Evolutionary conservation across 2,113 vertebrate species (phyloP).

Genomic region (Actenoides lindsayi): DNA sequence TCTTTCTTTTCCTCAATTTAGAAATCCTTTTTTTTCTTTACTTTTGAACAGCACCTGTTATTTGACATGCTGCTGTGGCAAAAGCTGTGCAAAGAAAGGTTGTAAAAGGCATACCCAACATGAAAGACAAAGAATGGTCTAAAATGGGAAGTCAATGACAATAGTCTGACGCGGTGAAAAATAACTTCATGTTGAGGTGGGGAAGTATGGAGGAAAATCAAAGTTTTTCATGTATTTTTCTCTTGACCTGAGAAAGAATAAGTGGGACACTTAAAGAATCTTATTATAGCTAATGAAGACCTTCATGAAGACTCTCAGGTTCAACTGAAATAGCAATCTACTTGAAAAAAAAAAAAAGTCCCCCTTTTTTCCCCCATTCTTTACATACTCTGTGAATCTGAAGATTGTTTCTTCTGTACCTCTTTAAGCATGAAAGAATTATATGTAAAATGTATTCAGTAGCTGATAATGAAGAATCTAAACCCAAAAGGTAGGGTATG

Average conservation of each 20-base stretch:
- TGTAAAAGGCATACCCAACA: slow-evolving; percentile 34
- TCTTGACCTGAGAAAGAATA: neutral
- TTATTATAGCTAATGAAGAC: slow-evolving; percentile 2
- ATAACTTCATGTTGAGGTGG: neutral
- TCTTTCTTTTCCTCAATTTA: neutral
- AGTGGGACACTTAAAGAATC: neutral
- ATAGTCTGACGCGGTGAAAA: slow-evolving; percentile 31
- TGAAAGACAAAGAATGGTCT: slow-evolving; percentile 49
- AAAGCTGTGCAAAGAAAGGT: slow-evolving; percentile 22
- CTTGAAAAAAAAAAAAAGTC: neutral
- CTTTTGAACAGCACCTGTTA: slow-evolving; percentile 15
- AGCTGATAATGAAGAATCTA: neutral
- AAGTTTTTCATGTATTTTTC: slow-evolving; percentile 6
- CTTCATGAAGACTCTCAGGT: neutral
- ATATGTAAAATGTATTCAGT: neutral
- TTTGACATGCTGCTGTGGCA: slow-evolving; percentile 25
- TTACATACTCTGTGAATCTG: neutral
- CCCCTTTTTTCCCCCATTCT: neutral
- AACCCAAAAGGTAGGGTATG: neutral
- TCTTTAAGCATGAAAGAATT: neutral
- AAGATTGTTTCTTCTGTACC: neutral
- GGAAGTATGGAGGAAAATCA: slow-evolving; percentile 10
- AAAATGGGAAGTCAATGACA: slow-evolving; percentile 18
- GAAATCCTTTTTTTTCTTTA: neutral
- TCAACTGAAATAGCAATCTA: neutral